Percentiles rank a stretch among this genome's conserved stretches.
phyloP scores from a whole-genome alignment of 2,113 vertebrate genomes.

The Entelurus aequoreus region DNA sequence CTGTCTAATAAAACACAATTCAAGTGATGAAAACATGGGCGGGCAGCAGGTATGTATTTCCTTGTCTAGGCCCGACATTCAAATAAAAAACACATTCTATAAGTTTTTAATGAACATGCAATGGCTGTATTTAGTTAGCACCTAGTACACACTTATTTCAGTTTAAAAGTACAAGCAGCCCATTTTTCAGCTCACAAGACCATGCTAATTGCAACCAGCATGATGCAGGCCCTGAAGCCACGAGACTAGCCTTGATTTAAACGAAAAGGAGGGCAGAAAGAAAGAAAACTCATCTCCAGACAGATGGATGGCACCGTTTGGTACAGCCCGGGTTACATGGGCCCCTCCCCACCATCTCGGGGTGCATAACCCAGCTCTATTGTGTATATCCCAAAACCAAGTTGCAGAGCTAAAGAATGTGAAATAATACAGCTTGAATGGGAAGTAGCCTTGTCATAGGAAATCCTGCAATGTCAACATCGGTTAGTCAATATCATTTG shows the following conservation, averaged over 20 bases:
- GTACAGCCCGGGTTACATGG: slow-evolving; percentile 17
- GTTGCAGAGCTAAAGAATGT: slow-evolving; percentile 40
- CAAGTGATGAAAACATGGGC: background rate
- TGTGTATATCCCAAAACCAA: background rate
- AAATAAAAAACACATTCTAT: background rate
- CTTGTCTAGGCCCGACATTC: background rate
- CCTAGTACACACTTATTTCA: slow-evolving; percentile 1
- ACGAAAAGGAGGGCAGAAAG: slow-evolving; percentile 19
- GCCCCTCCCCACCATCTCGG: slow-evolving; percentile 22
- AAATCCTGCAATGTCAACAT: slow-evolving; percentile 44
- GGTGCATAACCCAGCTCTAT: slow-evolving; percentile 21
- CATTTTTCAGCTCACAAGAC: slow-evolving; percentile 53
- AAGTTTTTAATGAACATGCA: background rate
- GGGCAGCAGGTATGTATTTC: background rate
- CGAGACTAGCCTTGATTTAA: slow-evolving; percentile 23
- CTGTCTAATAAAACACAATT: slow-evolving; percentile 75
- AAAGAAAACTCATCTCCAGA: slow-evolving; percentile 18
- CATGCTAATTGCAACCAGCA: slow-evolving; percentile 54
- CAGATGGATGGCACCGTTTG: slow-evolving; percentile 44
- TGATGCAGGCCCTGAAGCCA: slow-evolving; percentile 33
- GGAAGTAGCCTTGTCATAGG: slow-evolving; percentile 34
- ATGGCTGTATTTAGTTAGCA: background rate
- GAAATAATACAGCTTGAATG: slow-evolving; percentile 27
- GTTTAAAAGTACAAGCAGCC: slow-evolving; percentile 42
- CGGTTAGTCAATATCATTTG: slow-evolving; percentile 21